Percentiles rank a stretch among this genome's conserved stretches.
These are phyloP conservation scores for Myotis yumanensis DNA, from an alignment of 2,113 vertebrate species.

Conservation along the genomic window DNA sequence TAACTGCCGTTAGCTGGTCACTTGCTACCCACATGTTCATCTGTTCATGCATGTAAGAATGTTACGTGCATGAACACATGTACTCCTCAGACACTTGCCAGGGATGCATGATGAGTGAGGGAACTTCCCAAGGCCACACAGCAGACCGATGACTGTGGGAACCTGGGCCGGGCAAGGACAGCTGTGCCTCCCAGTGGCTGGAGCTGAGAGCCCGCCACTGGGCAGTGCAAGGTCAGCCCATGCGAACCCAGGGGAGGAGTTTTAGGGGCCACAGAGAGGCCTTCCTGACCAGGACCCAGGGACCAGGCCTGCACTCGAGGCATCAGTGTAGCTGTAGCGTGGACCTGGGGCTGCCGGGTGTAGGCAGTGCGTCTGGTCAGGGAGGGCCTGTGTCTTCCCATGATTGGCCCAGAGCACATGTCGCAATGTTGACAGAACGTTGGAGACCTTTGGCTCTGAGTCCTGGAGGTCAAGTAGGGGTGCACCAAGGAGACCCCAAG, in stretches of 20 bases:
- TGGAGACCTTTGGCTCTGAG: background rate
- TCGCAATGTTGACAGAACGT: background rate
- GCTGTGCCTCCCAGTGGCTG: background rate
- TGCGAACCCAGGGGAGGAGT: background rate
- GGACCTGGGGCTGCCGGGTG: background rate
- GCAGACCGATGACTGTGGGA: background rate
- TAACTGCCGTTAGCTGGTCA: background rate
- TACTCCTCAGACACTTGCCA: background rate
- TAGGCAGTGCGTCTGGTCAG: background rate
- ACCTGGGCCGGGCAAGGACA: background rate
- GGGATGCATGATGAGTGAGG: background rate
- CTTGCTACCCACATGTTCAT: background rate
- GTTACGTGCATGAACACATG: rapidly evolving
- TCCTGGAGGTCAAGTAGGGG: background rate
- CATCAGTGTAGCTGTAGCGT: background rate
- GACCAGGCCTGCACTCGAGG: background rate
- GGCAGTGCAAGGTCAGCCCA: background rate
- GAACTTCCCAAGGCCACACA: background rate
- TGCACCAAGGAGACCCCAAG: background rate
- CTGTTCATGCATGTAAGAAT: background rate
- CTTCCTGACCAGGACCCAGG: background rate
- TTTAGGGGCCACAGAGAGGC: background rate
- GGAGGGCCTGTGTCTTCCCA: background rate
- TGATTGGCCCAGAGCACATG: background rate
- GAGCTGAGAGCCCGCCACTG: background rate